Conservation (phyloP, 2,888 invertebrate genomes). For the Antitype chi region DNA sequence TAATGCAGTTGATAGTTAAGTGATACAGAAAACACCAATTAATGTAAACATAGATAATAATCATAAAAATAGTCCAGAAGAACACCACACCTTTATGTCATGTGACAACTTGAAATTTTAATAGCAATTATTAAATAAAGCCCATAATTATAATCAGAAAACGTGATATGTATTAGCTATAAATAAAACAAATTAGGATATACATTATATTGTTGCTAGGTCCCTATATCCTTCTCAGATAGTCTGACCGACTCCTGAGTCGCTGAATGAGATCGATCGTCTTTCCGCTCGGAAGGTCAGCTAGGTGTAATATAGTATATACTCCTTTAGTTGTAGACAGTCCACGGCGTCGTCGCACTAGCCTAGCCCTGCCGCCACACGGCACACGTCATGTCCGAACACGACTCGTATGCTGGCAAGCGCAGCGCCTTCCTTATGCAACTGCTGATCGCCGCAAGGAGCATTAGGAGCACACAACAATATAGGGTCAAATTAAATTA, state of each 20-base stretch:
- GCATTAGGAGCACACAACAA: not conserved
- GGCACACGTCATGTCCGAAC: conserved; percentile 11
- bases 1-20: conserved; percentile 13
- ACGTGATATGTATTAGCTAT: conserved; percentile 57
- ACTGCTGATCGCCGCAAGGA: not conserved
- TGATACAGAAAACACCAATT: conserved; percentile 36
- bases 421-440: conserved; percentile 19
- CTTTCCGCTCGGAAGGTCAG: not conserved
- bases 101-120: conserved; percentile 24
- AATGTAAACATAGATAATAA: conserved; percentile 35
- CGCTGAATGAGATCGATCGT: not conserved
- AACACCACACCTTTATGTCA: conserved; percentile 17
- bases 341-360: conserved; percentile 18
- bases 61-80: conserved; percentile 32
- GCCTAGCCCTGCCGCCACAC: not conserved
- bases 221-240: conserved; percentile 15
- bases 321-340: conserved; percentile 10
- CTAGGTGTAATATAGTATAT: conserved; percentile 11
- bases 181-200: conserved; percentile 56
- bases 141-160: conserved; percentile 49
- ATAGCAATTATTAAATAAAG: conserved; percentile 34
- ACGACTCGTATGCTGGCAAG: conserved; percentile 14
- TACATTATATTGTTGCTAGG: conserved; percentile 27
- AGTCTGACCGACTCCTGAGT: not conserved
- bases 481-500: not conserved